A percentile compares a stretch with the other conserved stretches of the same genome.
phyloP scores from a whole-genome alignment of 92 coral and sea anemone genomes.

The Epizoanthus scotinus region DNA sequence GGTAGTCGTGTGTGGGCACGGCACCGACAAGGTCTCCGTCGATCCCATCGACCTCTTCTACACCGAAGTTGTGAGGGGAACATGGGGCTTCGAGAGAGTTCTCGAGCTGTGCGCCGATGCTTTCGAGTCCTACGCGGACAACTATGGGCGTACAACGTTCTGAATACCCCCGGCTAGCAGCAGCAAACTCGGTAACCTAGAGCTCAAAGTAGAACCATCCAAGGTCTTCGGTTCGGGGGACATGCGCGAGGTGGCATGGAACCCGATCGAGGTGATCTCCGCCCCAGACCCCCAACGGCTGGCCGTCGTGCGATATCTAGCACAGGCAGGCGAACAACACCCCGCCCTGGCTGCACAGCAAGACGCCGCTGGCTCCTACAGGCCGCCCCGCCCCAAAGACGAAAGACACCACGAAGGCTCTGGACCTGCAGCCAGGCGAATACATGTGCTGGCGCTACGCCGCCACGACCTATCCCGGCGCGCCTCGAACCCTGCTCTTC shows the following conservation, averaged over 20 bases:
- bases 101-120: constrained; percentile 13
- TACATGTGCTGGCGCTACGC: constrained; percentile 36
- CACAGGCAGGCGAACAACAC: constrained; percentile 1
- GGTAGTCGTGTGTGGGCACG: background rate
- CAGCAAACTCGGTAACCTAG: background rate
- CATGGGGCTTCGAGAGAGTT: background rate
- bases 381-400: constrained; percentile 4
- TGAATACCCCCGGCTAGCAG: constrained; percentile 15
- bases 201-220: background rate
- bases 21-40: background rate
- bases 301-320: constrained; percentile 1
- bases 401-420: constrained; percentile 9
- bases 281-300: constrained; percentile 30
- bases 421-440: constrained; percentile 25
- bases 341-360: constrained; percentile 6
- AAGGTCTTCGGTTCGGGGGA: constrained; percentile 9
- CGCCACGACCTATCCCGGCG: constrained; percentile 10
- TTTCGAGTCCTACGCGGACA: background rate
- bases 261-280: constrained; percentile 4
- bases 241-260: background rate
- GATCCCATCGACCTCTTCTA: background rate
- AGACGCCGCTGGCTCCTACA: background rate
- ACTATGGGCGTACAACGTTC: background rate
- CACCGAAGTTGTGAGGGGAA: constrained; percentile 20
- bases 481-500: constrained; percentile 31